Percentiles rank a stretch among this genome's conserved stretches.
These are phyloP conservation scores for Mormyrus proboscirostris DNA, from an alignment of 2,797 vertebrate genomes.

Conservation along the genomic window DNA sequence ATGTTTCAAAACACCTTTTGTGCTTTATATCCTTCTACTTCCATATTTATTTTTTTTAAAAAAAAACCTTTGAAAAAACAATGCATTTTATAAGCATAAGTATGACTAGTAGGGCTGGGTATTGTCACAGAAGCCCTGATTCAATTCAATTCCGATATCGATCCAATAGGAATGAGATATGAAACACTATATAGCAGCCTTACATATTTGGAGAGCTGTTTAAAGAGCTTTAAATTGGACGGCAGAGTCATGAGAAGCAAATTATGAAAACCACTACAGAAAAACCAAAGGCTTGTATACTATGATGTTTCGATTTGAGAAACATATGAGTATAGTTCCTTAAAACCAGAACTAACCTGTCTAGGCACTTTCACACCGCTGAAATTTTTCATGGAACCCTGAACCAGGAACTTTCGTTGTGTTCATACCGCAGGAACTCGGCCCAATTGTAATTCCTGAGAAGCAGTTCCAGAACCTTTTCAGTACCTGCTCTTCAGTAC, in stretches of 20 bases:
- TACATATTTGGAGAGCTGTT: background rate
- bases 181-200: background rate
- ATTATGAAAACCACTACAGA: background rate
- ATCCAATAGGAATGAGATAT: background rate
- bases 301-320: background rate
- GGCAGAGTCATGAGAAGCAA: background rate
- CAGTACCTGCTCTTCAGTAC: background rate
- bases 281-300: background rate
- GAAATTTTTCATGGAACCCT: background rate
- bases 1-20: background rate
- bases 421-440: background rate
- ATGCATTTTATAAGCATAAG: background rate
- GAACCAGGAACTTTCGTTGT: background rate
- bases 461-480: background rate
- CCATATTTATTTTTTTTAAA: background rate
- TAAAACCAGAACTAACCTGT: background rate
- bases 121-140: background rate
- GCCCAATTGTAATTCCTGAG: background rate
- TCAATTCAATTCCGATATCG: background rate
- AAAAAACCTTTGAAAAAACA: background rate
- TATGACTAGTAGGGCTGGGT: background rate
- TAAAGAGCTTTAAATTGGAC: background rate
- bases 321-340: background rate
- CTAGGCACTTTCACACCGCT: background rate
- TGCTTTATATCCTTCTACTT: background rate